Base-by-base conservation (phyloP, 2,888 invertebrate species). In the Pteria penguin region DNA sequence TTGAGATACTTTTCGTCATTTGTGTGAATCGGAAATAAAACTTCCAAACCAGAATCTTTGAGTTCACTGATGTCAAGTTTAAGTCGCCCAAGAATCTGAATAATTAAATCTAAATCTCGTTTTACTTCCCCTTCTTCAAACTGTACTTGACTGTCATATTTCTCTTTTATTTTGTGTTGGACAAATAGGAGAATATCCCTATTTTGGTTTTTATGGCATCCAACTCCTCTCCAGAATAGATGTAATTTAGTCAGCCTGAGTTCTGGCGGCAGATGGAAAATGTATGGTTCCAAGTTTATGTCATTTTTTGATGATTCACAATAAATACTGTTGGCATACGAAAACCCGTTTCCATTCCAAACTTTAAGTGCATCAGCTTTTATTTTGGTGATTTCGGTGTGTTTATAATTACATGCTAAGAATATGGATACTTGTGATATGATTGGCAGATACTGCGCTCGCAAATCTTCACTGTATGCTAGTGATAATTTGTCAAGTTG, bases 301-400 rank as follows among this genome's bases (percentile, higher is more conserved):
- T 80, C 76, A 2, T 67, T 65, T 11, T 11, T 3, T 11, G 36
- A 54, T 32, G 2, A 63, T 5, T 62, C 31, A 5, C 80, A 58
- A 26, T 68, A 74, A 4, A 82, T 66, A 18, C 60, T 52, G 3
- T 27, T 22, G 11, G 79, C 69, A 18, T 32, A n/a, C 22, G 24
- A 33, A 79, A 84, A 84, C 4, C 74, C 69, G 27, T 76, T 66
- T 8, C 82, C 84, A 45, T 65, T 73, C 82, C 82, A 84, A n/a
- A n/a, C n/a, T n/a, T n/a, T n/a, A n/a, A n/a, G n/a, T n/a, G n/a
- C n/a, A n/a, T n/a, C n/a, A n/a, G n/a, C n/a, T n/a, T n/a, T n/a
- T n/a, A n/a, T n/a, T n/a, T n/a, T n/a, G n/a, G n/a, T n/a, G n/a
- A n/a, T n/a, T n/a, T n/a, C n/a, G n/a, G n/a, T n/a, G n/a, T n/a